Evolutionary conservation across 2,888 invertebrate species (phyloP).

Genomic region (Amiota minor): DNA sequence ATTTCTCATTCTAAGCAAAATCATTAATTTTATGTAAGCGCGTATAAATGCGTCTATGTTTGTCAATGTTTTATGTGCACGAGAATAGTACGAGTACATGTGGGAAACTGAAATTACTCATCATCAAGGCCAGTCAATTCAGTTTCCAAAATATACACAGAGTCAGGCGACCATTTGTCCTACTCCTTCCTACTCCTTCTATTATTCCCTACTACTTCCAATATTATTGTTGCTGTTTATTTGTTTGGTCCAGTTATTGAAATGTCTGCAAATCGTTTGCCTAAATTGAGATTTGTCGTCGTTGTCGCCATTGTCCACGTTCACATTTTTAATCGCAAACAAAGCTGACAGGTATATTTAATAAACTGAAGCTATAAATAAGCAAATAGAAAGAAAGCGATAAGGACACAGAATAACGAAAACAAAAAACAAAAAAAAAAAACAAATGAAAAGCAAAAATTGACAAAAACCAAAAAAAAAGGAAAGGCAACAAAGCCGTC

Average conservation of each 20-base stretch:
- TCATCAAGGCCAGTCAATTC: neutral
- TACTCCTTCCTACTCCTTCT: too few species aligned
- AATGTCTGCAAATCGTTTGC: slow-evolving; percentile 19
- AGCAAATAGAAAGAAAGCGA: neutral
- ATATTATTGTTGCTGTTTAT: neutral
- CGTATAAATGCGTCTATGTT: neutral
- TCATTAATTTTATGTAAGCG: neutral
- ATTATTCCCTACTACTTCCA: too few species aligned
- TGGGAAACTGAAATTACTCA: neutral
- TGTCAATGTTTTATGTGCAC: neutral
- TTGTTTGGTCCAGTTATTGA: slow-evolving; percentile 7
- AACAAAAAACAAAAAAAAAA: too few species aligned
- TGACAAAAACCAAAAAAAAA: too few species aligned
- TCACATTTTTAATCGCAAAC: neutral
- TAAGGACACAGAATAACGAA: too few species aligned
- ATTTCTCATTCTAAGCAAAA: neutral
- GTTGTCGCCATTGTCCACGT: too few species aligned
- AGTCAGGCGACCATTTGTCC: too few species aligned
- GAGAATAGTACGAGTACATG: too few species aligned
- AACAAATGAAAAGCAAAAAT: too few species aligned
- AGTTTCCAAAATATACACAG: too few species aligned
- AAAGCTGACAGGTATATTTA: slow-evolving; percentile 16
- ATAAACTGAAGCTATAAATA: slow-evolving; percentile 8
- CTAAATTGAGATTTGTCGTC: slow-evolving; percentile 12
- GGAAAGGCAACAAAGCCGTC: too few species aligned